Evolutionary conservation across 2,113 vertebrate species (phyloP), one percentile per base, ranked within the genome.

Genomic region (Lontra canadensis): DNA sequence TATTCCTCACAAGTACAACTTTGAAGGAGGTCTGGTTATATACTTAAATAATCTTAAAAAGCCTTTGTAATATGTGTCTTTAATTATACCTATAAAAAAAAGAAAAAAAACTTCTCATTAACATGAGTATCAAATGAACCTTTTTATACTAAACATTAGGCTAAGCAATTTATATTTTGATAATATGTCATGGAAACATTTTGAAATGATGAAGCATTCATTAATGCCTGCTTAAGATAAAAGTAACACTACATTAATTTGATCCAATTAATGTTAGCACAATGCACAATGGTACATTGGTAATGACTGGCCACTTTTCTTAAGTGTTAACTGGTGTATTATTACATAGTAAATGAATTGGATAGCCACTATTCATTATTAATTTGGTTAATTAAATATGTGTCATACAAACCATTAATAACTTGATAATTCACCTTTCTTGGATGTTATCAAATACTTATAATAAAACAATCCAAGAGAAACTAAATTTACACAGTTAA

Each of bases 221-320:
- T 96, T 98, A 98, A 97, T 93, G 36, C 42, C 31, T 79, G 55
- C 96, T 98, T 98, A 98, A 97, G 95, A 96, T 78, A 63, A 98
- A 98, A 98, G 96, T 97, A 98, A 98, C 95, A 98, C 76, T 94
- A 97, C 92, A 96, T 89, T 98, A 97, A 96, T 87, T 98, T 94
- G 81, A 96, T 96, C 96, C 36, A n/a, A 98, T 98, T 98, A 98
- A 97, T 97, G 95, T 96, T 98, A 94, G 79, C 87, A 65, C 87
- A 97, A 97, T 96, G 79, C 97, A 98, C 96, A 98, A 95, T 95
- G 82, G 97, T 97, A 98, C 97, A 98, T 97, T 98, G 97, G 95
- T 98, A 98, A 98, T 94, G 65, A 76, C 93, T 97, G 98, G 78
- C 85, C 97, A 98, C 91, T 98, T 98, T 96, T 98, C 98, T 98